phyloP scores from a whole-genome alignment of 2,888 invertebrate species.

The Eugnorisma glareosa region DNA sequence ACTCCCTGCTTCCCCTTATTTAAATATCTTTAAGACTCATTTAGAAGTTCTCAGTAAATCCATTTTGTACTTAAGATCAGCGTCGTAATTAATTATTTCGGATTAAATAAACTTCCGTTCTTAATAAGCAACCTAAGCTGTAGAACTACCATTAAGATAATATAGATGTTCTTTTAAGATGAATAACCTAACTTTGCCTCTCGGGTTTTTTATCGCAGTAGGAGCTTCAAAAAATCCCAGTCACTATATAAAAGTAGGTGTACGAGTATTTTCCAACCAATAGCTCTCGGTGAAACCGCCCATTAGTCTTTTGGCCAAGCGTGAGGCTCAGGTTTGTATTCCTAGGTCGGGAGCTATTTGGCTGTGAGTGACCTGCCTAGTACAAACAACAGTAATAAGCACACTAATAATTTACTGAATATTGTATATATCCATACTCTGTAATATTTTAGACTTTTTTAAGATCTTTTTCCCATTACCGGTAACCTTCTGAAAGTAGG shows the following conservation, averaged over 20 bases:
- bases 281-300: slow-evolving; percentile 16
- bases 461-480: background rate
- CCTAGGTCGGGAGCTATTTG: slow-evolving; percentile 10
- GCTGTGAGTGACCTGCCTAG: background rate
- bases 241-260: background rate
- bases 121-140: slow-evolving; percentile 47
- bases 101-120: slow-evolving; percentile 54
- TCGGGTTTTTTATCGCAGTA: background rate
- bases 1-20: slow-evolving; percentile 35
- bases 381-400: background rate
- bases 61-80: slow-evolving; percentile 53
- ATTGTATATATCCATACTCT: background rate
- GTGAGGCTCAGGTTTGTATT: slow-evolving; percentile 16
- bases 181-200: background rate
- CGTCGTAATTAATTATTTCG: slow-evolving; percentile 50
- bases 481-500: background rate
- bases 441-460: background rate
- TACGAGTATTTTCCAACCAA: slow-evolving; percentile 24
- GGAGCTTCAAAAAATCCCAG: background rate
- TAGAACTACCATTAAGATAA: slow-evolving; percentile 29
- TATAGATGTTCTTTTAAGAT: slow-evolving; percentile 40
- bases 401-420: background rate
- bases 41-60: slow-evolving; percentile 44
- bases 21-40: slow-evolving; percentile 55
- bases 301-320: slow-evolving; percentile 29